Base-by-base conservation (phyloP, 2,797 vertebrate species). In the Ctenopoma kingsleyae region DNA sequence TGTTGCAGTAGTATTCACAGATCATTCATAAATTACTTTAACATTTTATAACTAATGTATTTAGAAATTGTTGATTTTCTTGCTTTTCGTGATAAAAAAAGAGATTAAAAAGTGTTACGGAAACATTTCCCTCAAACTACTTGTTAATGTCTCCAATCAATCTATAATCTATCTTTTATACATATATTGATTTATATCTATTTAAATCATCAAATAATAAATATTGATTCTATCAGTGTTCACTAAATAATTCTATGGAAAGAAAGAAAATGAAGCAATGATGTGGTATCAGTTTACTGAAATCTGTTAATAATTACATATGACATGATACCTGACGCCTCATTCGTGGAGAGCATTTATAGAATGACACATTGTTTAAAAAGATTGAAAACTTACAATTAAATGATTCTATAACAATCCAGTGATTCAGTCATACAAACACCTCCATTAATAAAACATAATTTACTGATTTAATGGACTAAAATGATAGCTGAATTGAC, bases 341-440 rank as follows among this genome's bases (percentile, higher is more conserved):
- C 1, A 50, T 41, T 27, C 5, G 25, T 30, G 3, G 3, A 56
- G 23, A 20, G 8, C 15, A 23, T 46, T 44, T 30, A 16, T 55
- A 40, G 12, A 64, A 38, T 53, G 3, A 6, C 27, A 35, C 49
- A 20, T 36, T 54, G 22, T 57, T 79, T 27, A 46, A 57, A 46
- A 49, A 15, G 2, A 53, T 47, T 72, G 0, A 62, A 53, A 81
- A 40, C 1, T 58, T 59, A 19, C 66, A 23, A 50, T 7, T 10
- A 52, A 62, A 2, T 5, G 6, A 19, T 36, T 53, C 53, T 15
- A 9, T 2, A 32, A 7, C 25, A 71, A 44, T 25, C 0, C 0
- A 17, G 23, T 12, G 5, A 63, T 44, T 59, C 8, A 52, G 4
- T 35, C n/a, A 50, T 5, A 57, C n/a, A 23, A 50, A 43, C 30